Conservation (phyloP, 1,140 invertebrate genomes). For the Calycopis cecrops region DNA sequence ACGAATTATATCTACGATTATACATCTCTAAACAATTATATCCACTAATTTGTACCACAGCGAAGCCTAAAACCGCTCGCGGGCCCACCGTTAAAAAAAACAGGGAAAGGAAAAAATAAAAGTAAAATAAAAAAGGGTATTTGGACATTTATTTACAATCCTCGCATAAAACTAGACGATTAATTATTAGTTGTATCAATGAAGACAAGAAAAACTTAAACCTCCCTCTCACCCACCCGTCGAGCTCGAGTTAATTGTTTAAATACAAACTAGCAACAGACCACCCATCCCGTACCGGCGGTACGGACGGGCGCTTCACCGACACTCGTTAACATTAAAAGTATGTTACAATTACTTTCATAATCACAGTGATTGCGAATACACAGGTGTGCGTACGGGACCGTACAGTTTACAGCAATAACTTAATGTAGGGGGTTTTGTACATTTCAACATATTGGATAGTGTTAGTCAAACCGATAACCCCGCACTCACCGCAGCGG, state of each 20-base stretch:
- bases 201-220: constrained; percentile 56
- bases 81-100: constrained; percentile 24
- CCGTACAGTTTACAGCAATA: not conserved
- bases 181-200: constrained; percentile 41
- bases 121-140: constrained; percentile 69
- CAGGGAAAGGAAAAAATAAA: constrained; percentile 50
- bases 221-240: constrained; percentile 62
- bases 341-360: constrained; percentile 30
- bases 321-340: constrained; percentile 18
- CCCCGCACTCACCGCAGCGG: not conserved
- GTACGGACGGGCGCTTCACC: constrained; percentile 30
- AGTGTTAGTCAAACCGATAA: not conserved
- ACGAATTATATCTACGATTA: constrained; percentile 9
- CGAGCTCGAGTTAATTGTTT: constrained; percentile 60
- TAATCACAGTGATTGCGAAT: constrained; percentile 50
- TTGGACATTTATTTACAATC: constrained; percentile 74
- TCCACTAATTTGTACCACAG: constrained; percentile 7
- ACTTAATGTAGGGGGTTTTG: not conserved
- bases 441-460: not conserved
- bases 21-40: constrained; percentile 1
- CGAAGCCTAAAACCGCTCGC: constrained; percentile 19
- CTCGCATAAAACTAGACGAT: constrained; percentile 67
- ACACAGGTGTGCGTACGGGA: constrained; percentile 23
- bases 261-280: constrained; percentile 48
- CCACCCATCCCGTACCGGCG: constrained; percentile 43